Conservation (phyloP, 30 jellyfish, hydroid and myxozoan genomes). For the Aurelia aurita region DNA sequence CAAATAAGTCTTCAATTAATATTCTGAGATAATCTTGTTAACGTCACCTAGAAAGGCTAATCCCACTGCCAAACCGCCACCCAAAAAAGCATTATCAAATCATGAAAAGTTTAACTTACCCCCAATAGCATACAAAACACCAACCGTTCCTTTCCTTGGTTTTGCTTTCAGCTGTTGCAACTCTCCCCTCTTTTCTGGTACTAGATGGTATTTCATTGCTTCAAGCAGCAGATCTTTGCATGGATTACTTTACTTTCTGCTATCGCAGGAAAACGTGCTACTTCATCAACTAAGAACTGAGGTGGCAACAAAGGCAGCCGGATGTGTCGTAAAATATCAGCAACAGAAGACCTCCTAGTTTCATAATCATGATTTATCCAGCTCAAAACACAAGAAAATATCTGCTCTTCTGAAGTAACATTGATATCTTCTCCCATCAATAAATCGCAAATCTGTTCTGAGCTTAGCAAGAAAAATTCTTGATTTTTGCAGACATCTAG, state of each 20-base stretch:
- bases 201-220: constrained; percentile 83
- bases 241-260: constrained; percentile 39
- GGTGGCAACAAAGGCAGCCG: constrained; percentile 81
- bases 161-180: constrained; percentile 43
- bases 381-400: constrained; percentile 65
- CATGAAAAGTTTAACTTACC: constrained; percentile 36
- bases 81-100: neutral
- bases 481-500: constrained; percentile 85
- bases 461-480: constrained; percentile 83
- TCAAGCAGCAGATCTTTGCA: constrained; percentile 90
- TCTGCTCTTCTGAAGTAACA: constrained; percentile 80
- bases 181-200: constrained; percentile 80
- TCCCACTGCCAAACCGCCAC: neutral
- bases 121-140: constrained; percentile 92
- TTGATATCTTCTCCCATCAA: constrained; percentile 81
- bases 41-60: too few relatives aligned
- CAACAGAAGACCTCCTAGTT: constrained; percentile 49
- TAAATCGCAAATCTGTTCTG: constrained; percentile 77
- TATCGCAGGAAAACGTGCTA: constrained; percentile 74
- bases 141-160: constrained; percentile 95
- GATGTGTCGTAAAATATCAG: constrained; percentile 58
- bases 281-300: constrained; percentile 85
- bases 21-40: too few relatives aligned
- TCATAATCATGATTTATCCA: constrained; percentile 88
- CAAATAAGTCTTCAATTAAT: too few relatives aligned